Base-by-base conservation (phyloP, 2,888 invertebrate species). In the Pomacea canaliculata region DNA sequence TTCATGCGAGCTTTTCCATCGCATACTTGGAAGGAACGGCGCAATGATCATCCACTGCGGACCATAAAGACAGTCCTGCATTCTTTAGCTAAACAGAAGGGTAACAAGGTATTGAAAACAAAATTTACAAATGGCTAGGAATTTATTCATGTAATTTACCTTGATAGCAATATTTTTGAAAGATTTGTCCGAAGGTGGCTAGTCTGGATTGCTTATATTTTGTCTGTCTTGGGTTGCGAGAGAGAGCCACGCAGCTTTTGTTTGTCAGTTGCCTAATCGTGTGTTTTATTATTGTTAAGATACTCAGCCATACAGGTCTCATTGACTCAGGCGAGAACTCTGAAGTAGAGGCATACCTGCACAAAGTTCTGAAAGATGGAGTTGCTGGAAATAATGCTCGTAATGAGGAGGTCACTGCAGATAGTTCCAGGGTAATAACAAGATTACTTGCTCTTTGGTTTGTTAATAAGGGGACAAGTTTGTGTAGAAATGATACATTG, bases 21-120 rank as follows among this genome's bases (percentile, higher is more conserved):
- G 79, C 92, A 93, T 73, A 95, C 95, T 92, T 98, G 98, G 97
- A 96, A 95, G 90, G 94, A 94, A 85, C 94, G 95, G 83, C 93
- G 94, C 0, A 93, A 94, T 46, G 97, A 98, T 89, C 96, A 96
- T n/a, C 97, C 90, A 16, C 80, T 90, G 46, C 89, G 93, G 87
- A 98, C 98, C 19, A 94, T 98, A 71, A 98, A 98, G 92, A 98
- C 98, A 0, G 93, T 98, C 82, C 93, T 98, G 75, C 97, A 98
- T 91, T 95, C 96, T 74, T 94, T 97, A 92, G 96, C 96, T 77
- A 96, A 96, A 91, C 94, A 95, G 83, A 96, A 96, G 90, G 97
- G 97, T 7, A 94, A 94, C 76, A 93, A 94, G 73, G 90, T 90
- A 78, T 63, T 75, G 51, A 63, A 12, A 12, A 63, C 51, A 56